These are phyloP conservation scores for Amiota communis DNA, from an alignment of 2,888 invertebrate species.

Conservation along the genomic window DNA sequence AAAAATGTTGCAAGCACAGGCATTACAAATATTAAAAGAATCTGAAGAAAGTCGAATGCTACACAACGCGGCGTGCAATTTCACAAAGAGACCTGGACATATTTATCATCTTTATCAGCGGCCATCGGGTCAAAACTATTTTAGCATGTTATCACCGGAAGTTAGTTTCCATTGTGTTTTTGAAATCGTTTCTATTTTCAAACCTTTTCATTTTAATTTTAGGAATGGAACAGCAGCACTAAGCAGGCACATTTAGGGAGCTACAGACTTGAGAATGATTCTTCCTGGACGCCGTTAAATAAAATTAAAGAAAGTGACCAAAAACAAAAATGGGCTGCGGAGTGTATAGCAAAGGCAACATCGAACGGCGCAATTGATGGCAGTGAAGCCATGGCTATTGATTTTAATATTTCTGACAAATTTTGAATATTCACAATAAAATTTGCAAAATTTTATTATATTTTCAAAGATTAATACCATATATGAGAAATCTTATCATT, in stretches of 20 bases:
- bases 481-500: too few relatives aligned
- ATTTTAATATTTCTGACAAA: conserved; percentile 48
- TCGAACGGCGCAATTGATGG: conserved; percentile 5
- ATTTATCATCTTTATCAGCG: conserved; percentile 82
- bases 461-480: too few relatives aligned
- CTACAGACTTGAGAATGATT: conserved; percentile 80
- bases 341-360: conserved; percentile 47
- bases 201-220: conserved; percentile 1
- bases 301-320: conserved; percentile 71
- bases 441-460: too few relatives aligned
- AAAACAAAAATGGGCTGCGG: conserved; percentile 60
- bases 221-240: conserved; percentile 81
- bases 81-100: conserved; percentile 81
- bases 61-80: conserved; percentile 83
- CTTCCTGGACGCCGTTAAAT: conserved; percentile 80
- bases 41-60: conserved; percentile 77
- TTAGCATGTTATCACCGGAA: conserved; percentile 83
- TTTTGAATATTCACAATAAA: too few relatives aligned
- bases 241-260: conserved; percentile 79
- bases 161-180: conserved; percentile 66
- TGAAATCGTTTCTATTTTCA: too few relatives aligned
- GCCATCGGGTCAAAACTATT: conserved; percentile 79
- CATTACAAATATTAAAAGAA: conserved; percentile 77
- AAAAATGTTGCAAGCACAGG: conserved; percentile 79
- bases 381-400: conserved; percentile 47